A percentile compares a stretch with the other conserved stretches of the same genome.
phyloP scores from a whole-genome alignment of 1,140 invertebrate genomes.

The Dryas iulia region DNA sequence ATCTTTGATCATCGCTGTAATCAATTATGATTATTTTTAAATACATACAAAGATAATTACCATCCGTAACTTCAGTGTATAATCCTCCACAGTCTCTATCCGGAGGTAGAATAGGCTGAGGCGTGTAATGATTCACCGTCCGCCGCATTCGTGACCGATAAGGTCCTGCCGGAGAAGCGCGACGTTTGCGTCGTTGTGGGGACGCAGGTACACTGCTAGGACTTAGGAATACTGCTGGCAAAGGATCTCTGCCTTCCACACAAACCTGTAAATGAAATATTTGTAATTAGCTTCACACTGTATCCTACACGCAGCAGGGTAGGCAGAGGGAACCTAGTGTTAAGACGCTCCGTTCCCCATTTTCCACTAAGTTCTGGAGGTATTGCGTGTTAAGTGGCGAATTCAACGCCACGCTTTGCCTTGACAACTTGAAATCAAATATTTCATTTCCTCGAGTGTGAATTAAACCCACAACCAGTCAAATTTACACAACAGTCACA shows the following conservation, averaged over 20 bases:
- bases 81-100: slow-evolving; percentile 92
- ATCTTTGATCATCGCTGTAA: too few species aligned
- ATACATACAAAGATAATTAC: not conserved
- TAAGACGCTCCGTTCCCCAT: too few species aligned
- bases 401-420: too few species aligned
- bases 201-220: slow-evolving; percentile 85
- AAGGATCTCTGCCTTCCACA: slow-evolving; percentile 66
- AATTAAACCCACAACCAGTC: too few species aligned
- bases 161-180: slow-evolving; percentile 70
- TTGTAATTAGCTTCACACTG: not conserved
- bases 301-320: too few species aligned
- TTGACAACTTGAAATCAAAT: too few species aligned
- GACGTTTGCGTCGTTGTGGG: slow-evolving; percentile 82
- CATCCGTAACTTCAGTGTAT: slow-evolving; percentile 52
- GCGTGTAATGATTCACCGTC: slow-evolving; percentile 86
- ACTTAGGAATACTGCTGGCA: slow-evolving; percentile 87
- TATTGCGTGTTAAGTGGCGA: too few species aligned
- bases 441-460: too few species aligned
- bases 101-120: slow-evolving; percentile 95
- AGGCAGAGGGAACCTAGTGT: too few species aligned
- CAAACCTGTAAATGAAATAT: slow-evolving; percentile 52
- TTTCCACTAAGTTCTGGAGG: too few species aligned
- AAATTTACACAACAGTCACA: too few species aligned
- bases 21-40: too few species aligned
- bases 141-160: slow-evolving; percentile 73